Base-by-base conservation (phyloP, 2,113 vertebrate genomes). In the Thinocorus orbignyianus region DNA sequence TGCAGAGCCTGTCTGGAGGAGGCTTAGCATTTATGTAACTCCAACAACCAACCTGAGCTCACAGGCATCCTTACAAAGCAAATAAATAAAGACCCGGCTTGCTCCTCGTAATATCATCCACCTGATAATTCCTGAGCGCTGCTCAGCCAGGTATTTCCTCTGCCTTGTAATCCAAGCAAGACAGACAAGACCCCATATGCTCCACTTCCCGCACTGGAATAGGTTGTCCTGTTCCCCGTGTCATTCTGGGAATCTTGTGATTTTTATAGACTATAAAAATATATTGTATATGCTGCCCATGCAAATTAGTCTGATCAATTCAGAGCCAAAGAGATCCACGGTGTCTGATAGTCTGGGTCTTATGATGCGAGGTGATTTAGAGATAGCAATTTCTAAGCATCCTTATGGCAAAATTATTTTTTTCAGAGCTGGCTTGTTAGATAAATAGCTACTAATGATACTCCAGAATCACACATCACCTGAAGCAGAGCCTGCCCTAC, bases 111-210 rank as follows among this genome's bases (percentile, higher is more conserved):
- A 58, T 62, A 60, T 92, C 69, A 78, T 86, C 91, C 93, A 88
- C 83, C 88, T 96, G 89, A 84, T 93, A 81, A 88, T 86, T 91
- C 88, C 94, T 86, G 77, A 95, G 92, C 73, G 13, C 91, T 83
- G 81, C 93, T 95, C 92, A 93, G 89, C 83, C 91, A 95, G 95
- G 92, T 96, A 74, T 95, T 95, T 94, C 51, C 91, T 95, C 86
- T 94, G 89, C 69, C 30, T 84, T 11, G 2, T 91, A 93, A 96
- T 86, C 83, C 76, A 77, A 88, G 46, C 68, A 80, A 70, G 83
- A 83, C 9, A 73, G 80, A 70, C 92, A 71, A 74, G 60, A 62
- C 48, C 65, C 77, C 91, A 79, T 71, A 76, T 86, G 89, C 52
- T 86, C 24, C 3, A 0, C 51, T 87, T 91, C 66, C 86, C 80